phyloP scores from a whole-genome alignment of 2,888 invertebrate genomes.

The Microctonus hyperodae region DNA sequence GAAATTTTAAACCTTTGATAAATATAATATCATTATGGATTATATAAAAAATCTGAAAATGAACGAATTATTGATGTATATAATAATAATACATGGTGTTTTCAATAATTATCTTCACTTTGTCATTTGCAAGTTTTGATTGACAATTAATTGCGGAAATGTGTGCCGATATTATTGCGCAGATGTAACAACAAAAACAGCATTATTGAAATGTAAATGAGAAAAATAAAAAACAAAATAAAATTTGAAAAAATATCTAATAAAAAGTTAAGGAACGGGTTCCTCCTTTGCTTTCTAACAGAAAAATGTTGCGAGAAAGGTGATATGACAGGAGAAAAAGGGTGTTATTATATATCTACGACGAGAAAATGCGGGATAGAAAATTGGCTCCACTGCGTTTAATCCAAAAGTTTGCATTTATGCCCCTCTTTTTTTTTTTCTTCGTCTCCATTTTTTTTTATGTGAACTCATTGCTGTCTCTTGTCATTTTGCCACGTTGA shows the following conservation, averaged over 20 bases:
- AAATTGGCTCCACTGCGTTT: constrained; percentile 17
- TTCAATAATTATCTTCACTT: no score
- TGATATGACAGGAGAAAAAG: not conserved
- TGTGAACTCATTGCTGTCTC: not conserved
- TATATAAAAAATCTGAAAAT: not conserved
- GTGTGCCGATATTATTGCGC: not conserved
- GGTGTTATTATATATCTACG: not conserved
- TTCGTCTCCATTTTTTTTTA: not conserved
- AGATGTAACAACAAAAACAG: not conserved
- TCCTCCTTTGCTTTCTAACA: not conserved
- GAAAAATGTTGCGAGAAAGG: not conserved
- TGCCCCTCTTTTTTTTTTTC: not conserved
- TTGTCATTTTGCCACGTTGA: not conserved
- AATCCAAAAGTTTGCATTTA: constrained; percentile 17
- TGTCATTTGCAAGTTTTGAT: no score
- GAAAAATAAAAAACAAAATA: not conserved
- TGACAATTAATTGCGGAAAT: not conserved
- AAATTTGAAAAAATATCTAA: not conserved
- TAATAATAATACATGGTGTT: not conserved
- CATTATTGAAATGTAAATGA: not conserved
- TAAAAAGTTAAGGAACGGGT: not conserved
- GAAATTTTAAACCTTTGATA: not conserved
- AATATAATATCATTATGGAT: not conserved
- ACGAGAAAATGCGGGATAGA: not conserved
- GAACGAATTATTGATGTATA: not conserved